Evolutionary conservation across 2,113 vertebrate genomes (phyloP).

Genomic region (Rafetus swinhoei): DNA sequence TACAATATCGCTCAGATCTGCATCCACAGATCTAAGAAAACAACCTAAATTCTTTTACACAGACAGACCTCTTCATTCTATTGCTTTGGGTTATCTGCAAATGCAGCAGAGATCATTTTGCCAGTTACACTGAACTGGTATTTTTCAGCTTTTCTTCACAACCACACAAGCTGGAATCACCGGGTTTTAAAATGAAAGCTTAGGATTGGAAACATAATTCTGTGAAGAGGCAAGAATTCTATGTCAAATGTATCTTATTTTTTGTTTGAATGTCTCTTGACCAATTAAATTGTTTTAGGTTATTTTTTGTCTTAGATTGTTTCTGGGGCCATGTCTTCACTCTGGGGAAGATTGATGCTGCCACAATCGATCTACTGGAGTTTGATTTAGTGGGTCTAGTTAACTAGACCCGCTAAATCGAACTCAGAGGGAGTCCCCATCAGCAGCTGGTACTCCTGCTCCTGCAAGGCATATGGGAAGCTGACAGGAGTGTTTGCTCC

Average conservation of each 20-base stretch:
- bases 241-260: not conserved
- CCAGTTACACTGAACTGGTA: not conserved
- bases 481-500: too few species aligned
- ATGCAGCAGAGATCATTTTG: not conserved
- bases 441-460: too few species aligned
- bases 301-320: not conserved
- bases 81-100: not conserved
- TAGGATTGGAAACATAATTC: not conserved
- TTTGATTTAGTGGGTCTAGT: too few species aligned
- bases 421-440: too few species aligned
- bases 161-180: conserved; percentile 21
- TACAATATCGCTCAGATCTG: not conserved
- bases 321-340: too few species aligned
- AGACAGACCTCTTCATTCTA: not conserved
- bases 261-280: not conserved
- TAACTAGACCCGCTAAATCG: too few species aligned
- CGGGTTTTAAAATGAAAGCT: not conserved
- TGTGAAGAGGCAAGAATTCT: not conserved
- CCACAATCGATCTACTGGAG: too few species aligned
- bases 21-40: not conserved
- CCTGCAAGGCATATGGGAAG: too few species aligned
- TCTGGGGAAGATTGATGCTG: too few species aligned
- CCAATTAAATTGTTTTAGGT: not conserved
- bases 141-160: not conserved
- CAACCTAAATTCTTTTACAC: not conserved